Base-by-base conservation (phyloP, 2,888 invertebrate species). In the Ormyrus nitidulus region DNA sequence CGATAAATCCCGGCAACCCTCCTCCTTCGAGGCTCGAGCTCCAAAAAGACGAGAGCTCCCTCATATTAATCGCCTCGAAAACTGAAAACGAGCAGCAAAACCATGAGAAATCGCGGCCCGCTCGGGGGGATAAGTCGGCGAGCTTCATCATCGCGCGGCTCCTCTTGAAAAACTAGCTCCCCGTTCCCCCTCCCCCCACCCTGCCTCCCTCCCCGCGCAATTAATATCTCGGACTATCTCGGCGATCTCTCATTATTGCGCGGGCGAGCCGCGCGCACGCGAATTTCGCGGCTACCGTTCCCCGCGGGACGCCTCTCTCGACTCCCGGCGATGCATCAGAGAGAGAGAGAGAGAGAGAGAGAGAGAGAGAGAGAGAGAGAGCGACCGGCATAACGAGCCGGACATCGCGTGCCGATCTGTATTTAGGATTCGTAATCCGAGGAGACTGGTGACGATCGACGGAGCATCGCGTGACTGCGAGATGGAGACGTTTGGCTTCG, bases 371-470 rank as follows among this genome's bases (percentile, higher is more conserved):
- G 34, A 34, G 34, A 34, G 34, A 2, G 1, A 34, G 34, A 86
- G 89, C 89, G 89, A 89, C 89, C 89, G 89, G 86, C 86, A 87
- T 89, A 90, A 89, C 90, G 89, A 89, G 89, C 88, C 87, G 86
- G 84, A 89, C 87, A 90, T 90, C 90, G 90, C 90, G 90, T 90
- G 90, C 90, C 89, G 90, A 90, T 90, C 90, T 90, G 89, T 88
- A 89, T 89, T 89, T 88, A 89, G 88, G 88, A 89, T 89, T 90
- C 88, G 89, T 79, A 75, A 58, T 62, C 68, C 13, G 13, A 48
- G 51, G n/a, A 49, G 8, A 9, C 11, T 6, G 54, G 44, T 58
- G 69, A 13, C 11, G 64, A 64, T 13, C 49, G 49, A 6, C 6
- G 49, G 8, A 11, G 34, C 34, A 34, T 34, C 7, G 51, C 51